Base-by-base conservation (phyloP, 2,888 invertebrate genomes). In the Stratiomys singularior region DNA sequence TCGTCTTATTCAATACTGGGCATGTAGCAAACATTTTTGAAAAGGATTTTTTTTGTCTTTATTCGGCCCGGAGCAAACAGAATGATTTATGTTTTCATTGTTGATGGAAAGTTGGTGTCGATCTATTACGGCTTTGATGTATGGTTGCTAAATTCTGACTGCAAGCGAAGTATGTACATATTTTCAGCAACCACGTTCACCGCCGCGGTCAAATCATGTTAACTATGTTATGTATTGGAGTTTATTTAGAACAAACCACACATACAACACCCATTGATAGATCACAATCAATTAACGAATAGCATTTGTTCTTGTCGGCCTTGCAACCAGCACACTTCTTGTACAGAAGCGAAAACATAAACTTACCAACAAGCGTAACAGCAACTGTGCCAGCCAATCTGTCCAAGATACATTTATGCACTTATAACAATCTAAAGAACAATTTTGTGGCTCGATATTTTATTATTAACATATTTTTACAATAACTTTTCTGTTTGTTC, bases 51-150 rank as follows among this genome's bases (percentile, higher is more conserved):
- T 18, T 18, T 11, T 56, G 4, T 27, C 58, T 76, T 30, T 23
- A 60, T 1, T 63, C 23, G 28, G 7, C 9, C 15, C 15, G 5
- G 9, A 37, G 9, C 37, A 5, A 5, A 9, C 37, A 37, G 37
- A 60, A 64, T 76, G 76, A 76, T 76, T 76, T 76, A 76, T 76
- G 63, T 37, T 15, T 64, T 76, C 28, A 76, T 76, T 76, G 76
- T 76, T 76, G 76, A 76, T 76, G 76, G 76, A 64, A 64, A 64
- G 76, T 27, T 76, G 72, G 18, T 30, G 72, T 58, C 25, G 56
- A 30, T 28, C 21, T 21, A 11, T 15, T 9, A 13, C 25, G 23
- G 5, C 23, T 69, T 9, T 52, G 52, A 52, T 52, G 18, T 52
- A 52, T 52, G 52, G 18, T 52, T 52, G 25, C 5, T 47, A 25